Evolutionary conservation across 2,797 vertebrate species (phyloP), one percentile per base, ranked within the genome.

Genomic region (Molossus alvarezi): DNA sequence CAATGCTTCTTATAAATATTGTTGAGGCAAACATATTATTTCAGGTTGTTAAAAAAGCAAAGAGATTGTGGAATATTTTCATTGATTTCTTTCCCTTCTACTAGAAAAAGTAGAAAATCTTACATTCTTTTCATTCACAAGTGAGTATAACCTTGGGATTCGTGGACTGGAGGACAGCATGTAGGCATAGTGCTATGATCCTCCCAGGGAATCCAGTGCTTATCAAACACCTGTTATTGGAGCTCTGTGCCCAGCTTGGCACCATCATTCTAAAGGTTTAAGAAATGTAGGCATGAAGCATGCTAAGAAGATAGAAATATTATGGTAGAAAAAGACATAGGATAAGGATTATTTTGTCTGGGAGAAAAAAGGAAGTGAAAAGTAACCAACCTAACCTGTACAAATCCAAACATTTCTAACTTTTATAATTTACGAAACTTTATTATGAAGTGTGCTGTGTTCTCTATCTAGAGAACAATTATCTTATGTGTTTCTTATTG

Each of bases 71-170:
- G 60, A 77, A 81, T 73, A 76, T 82, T 88, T 92, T 73, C 48
- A 87, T 83, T 87, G 75, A 92, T 84, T 90, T 80, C 92, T 83
- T 88, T 81, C 12, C 13, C 83, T 83, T n/a, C 23, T 86, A 37
- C 55, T 72, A 77, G 55, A 93, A 93, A 75, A 91, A 75, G 29
- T 72, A 88, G 45, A 90, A 69, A 92, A 86, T 82, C 10, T 88
- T 95, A 1, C 9, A 83, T 94, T 92, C 41, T 51, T 92, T 92
- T 94, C 9, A 55, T 85, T 90, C 85, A 33, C 1, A 64, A 77
- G 57, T 76, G 67, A 87, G 20, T 69, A 45, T 58, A 90, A 76
- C 29, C 21, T 90, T 80, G 27, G 65, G 64, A 90, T 45, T 58
- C 21, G 9, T n/a, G 3, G 18, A 9, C 75, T 80, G 6, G 33